Conservation (phyloP, 1,140 invertebrate genomes). For the Ceratosolen solmsi region DNA sequence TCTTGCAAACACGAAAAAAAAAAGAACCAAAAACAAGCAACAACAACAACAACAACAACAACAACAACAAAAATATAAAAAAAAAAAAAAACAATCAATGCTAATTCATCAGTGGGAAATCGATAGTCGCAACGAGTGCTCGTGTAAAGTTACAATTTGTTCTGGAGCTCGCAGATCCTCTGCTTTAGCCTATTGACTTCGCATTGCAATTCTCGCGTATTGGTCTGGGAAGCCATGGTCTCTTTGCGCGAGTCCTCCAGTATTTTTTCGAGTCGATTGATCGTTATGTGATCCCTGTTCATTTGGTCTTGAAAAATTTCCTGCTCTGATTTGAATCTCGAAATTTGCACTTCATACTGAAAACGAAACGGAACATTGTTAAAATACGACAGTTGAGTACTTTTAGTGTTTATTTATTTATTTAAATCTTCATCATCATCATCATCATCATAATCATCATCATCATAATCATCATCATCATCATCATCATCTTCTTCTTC, state of each 20-base stretch:
- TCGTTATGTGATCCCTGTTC: slow-evolving; percentile 69
- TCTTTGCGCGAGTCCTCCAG: slow-evolving; percentile 73
- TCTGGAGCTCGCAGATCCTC: slow-evolving; percentile 71
- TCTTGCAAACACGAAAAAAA: no score
- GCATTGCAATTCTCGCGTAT: slow-evolving; percentile 73
- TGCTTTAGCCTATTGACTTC: slow-evolving; percentile 71
- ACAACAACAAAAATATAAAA: no score
- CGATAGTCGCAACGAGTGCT: slow-evolving; percentile 37
- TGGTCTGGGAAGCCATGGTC: slow-evolving; percentile 70
- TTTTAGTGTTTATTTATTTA: no score
- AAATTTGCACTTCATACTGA: slow-evolving; percentile 69
- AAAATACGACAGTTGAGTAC: no score
- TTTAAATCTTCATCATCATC: no score
- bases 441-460: no score
- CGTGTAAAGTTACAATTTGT: slow-evolving; percentile 74
- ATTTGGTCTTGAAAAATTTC: slow-evolving; percentile 69
- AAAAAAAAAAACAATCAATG: no score
- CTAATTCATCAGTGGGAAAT: not conserved
- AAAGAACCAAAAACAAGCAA: no score
- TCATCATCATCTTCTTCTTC: no score
- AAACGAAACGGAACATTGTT: not conserved
- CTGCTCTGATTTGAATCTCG: slow-evolving; percentile 65
- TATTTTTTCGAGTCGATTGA: slow-evolving; percentile 72
- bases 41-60: no score
- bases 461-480: no score